Evolutionary conservation across 2,113 vertebrate genomes (phyloP), one percentile per base, ranked within the genome.

Genomic region (Phrynosoma platyrhinos): DNA sequence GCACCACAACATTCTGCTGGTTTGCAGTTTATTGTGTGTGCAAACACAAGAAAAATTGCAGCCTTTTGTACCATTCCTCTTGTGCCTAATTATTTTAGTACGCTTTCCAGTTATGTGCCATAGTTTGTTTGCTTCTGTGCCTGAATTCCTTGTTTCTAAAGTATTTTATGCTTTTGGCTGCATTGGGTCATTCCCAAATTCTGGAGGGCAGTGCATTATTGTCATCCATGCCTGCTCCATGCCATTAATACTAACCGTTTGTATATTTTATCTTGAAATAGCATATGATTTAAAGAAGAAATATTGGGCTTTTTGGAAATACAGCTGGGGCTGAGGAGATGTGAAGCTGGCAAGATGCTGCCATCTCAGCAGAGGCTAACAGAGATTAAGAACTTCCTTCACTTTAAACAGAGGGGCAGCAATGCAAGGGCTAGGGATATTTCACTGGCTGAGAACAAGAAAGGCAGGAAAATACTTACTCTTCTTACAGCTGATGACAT

Each of bases 221-320:
- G 7, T 5, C 9, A 36, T 36, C 36, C 36, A 36, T 36, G 36
- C 36, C 36, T 36, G 36, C 13, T 23, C 18, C 7, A 2, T 21
- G 14, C 3, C 4, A 14, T 21, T 7, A 42, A 20, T 18, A 74
- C 4, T 0, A 3, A 82, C 47, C 1, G 36, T 40, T n/a, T 53
- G 36, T 36, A 36, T 36, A 36, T 36, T 36, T 36, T 36, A 36
- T 36, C 36, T 36, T 36, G 36, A 36, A 36, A 36, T 36, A 36
- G 36, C 36, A 36, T 36, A 36, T 36, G 36, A 36, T 36, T 36
- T 36, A 36, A 36, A 36, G 36, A 36, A 36, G 36, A 36, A 36
- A 2, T 36, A 36, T 36, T 36, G 36, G 36, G 36, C 36, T 36
- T 36, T 2, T 36, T 36, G 36, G 36, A 36, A 36, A 36, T 36